Evolutionary conservation across 2,888 invertebrate genomes (phyloP).

Genomic region (Drosophila barbarae): DNA sequence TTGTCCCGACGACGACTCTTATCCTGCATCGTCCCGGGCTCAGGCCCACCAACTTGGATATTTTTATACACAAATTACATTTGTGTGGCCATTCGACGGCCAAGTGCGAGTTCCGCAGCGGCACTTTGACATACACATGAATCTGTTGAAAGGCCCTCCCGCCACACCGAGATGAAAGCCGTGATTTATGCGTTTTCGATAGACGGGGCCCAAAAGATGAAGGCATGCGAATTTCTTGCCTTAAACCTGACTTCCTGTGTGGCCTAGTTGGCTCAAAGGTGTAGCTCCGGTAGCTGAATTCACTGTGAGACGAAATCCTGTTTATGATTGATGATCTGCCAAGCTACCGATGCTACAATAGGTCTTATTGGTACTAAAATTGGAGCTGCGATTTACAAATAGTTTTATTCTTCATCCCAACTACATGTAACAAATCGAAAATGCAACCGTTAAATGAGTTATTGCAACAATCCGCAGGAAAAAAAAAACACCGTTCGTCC

Average conservation of each 20-base stretch:
- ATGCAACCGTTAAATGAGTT: slow-evolving; percentile 58
- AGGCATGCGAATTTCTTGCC: slow-evolving; percentile 54
- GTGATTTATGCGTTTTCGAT: slow-evolving; percentile 76
- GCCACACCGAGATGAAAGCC: slow-evolving; percentile 25
- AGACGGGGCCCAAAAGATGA: slow-evolving; percentile 35
- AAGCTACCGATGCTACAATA: neutral
- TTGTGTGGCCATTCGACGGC: slow-evolving; percentile 62
- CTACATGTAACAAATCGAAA: slow-evolving; percentile 47
- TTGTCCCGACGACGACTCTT: slow-evolving; percentile 37
- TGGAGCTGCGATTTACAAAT: neutral
- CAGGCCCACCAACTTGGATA: slow-evolving; percentile 73
- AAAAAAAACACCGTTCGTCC: slow-evolving; percentile 7
- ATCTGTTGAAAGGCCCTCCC: slow-evolving; percentile 67
- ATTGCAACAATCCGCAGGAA: slow-evolving; percentile 33
- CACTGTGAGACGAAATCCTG: slow-evolving; percentile 40
- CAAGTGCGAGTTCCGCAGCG: slow-evolving; percentile 38
- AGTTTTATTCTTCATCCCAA: slow-evolving; percentile 9
- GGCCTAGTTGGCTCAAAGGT: slow-evolving; percentile 39
- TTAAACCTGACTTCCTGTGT: slow-evolving; percentile 62
- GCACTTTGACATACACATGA: slow-evolving; percentile 50
- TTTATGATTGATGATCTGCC: slow-evolving; percentile 57
- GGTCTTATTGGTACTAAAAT: neutral
- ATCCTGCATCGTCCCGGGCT: slow-evolving; percentile 19
- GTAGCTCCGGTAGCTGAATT: slow-evolving; percentile 58
- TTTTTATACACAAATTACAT: slow-evolving; percentile 73